A percentile compares a stretch with the other conserved stretches of the same genome.
phyloP scores from a whole-genome alignment of 2,113 vertebrate genomes.

The Carettochelys insculpta region DNA sequence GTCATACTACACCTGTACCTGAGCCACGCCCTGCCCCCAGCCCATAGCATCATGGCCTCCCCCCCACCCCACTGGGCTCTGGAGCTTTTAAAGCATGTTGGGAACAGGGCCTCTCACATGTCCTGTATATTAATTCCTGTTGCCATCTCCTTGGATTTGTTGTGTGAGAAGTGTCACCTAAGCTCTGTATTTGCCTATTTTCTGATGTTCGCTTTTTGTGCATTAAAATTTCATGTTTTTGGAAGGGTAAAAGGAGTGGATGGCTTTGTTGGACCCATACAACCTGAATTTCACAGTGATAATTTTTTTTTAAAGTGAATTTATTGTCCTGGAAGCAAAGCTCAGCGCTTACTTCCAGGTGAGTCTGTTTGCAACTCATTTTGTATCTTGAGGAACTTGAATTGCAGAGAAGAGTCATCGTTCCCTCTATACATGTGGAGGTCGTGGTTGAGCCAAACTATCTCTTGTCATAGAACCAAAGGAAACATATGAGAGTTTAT shows the following conservation, averaged over 20 bases:
- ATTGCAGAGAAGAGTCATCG: neutral
- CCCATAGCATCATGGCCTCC: too few species aligned
- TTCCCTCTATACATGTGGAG: neutral
- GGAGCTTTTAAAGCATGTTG: too few species aligned
- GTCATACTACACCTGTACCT: too few species aligned
- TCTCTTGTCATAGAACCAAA: neutral
- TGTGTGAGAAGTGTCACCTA: neutral
- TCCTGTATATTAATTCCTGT: neutral
- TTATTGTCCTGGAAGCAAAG: too few species aligned
- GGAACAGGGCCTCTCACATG: too few species aligned
- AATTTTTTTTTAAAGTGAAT: neutral
- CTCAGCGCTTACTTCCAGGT: neutral
- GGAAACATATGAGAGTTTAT: too few species aligned
- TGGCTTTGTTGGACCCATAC: neutral
- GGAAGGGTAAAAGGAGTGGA: neutral
- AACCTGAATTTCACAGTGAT: neutral
- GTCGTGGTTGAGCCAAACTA: neutral
- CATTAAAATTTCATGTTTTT: neutral
- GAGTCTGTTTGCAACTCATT: neutral
- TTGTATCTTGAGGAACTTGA: neutral
- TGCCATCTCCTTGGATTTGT: neutral
- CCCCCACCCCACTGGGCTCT: too few species aligned
- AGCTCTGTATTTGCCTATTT: neutral
- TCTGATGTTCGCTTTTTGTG: neutral
- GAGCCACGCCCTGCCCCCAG: too few species aligned